Conservation (phyloP, 2,888 invertebrate genomes). For the Lasioglossum vierecki region DNA sequence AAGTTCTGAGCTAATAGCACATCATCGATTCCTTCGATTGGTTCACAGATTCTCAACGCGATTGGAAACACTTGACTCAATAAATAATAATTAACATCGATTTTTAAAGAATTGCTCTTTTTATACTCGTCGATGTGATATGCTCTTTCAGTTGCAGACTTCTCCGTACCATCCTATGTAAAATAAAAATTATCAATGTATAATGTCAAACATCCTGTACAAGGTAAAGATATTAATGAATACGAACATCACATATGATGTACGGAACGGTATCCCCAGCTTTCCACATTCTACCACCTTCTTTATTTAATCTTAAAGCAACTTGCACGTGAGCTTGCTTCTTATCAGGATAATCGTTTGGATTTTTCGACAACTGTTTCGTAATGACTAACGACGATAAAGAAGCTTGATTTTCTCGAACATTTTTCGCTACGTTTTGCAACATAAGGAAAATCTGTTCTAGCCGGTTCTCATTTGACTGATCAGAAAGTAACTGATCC, state of each 20-base stretch:
- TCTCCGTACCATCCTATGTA: constrained; percentile 89
- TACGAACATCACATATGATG: constrained; percentile 91
- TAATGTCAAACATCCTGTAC: not conserved
- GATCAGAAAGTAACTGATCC: constrained; percentile 92
- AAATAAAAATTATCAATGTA: not conserved
- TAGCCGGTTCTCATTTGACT: constrained; percentile 92
- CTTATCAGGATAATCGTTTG: constrained; percentile 96
- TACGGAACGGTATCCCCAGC: constrained; percentile 98
- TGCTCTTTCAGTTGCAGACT: constrained; percentile 94
- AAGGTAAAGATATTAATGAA: constrained; percentile 28
- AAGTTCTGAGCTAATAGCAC: constrained; percentile 95
- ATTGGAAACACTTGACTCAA: constrained; percentile 98
- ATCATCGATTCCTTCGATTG: constrained; percentile 96
- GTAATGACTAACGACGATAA: constrained; percentile 93
- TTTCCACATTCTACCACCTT: constrained; percentile 92
- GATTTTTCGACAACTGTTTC: constrained; percentile 97
- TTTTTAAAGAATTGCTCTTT: constrained; percentile 87
- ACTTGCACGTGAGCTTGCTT: constrained; percentile 94
- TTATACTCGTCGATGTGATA: constrained; percentile 97
- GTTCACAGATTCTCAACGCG: constrained; percentile 96
- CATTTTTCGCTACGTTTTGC: constrained; percentile 89
- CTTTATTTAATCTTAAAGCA: constrained; percentile 94
- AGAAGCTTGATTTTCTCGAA: constrained; percentile 89
- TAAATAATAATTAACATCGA: constrained; percentile 96
- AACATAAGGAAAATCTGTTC: constrained; percentile 93